These are phyloP conservation scores for Netelia inedita DNA, from an alignment of 2,888 invertebrate genomes.

Conservation along the genomic window DNA sequence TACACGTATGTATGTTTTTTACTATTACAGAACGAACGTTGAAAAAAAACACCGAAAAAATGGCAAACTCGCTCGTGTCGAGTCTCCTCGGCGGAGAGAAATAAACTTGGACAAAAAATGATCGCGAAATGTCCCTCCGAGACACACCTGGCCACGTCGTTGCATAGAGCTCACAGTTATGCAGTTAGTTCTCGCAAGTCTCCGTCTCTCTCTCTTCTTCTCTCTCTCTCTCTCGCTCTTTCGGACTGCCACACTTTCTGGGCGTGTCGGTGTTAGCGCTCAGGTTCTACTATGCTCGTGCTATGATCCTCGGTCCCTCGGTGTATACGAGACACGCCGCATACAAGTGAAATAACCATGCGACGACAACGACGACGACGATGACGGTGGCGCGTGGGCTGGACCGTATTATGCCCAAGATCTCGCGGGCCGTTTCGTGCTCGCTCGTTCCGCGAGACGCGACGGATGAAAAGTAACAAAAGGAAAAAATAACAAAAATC, in stretches of 20 bases:
- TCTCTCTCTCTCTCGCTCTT: conserved; percentile 25
- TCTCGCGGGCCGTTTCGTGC: conserved; percentile 69
- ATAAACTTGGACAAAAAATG: conserved; percentile 68
- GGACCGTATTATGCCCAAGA: conserved; percentile 79
- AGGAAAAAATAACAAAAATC: neutral
- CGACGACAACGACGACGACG: conserved; percentile 39
- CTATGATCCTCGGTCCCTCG: conserved; percentile 59
- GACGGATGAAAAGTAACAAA: conserved; percentile 49
- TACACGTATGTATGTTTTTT: neutral
- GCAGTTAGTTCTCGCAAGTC: conserved; percentile 59
- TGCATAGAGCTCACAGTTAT: conserved; percentile 52
- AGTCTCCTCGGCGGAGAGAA: conserved; percentile 12
- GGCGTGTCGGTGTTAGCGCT: conserved; percentile 67
- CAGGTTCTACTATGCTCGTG: conserved; percentile 51
- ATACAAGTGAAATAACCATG: conserved; percentile 63
- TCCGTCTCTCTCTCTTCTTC: conserved; percentile 22
- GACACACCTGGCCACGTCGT: conserved; percentile 79
- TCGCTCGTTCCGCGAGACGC: conserved; percentile 67
- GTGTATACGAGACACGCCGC: conserved; percentile 29
- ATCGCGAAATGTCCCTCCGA: conserved; percentile 63
- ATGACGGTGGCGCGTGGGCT: conserved; percentile 76
- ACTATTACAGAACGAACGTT: neutral
- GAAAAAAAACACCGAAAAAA: conserved; percentile 17
- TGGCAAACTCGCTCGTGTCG: conserved; percentile 13
- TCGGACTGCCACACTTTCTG: conserved; percentile 53